Conservation (phyloP, 1,140 invertebrate species). For the Wiebesia pumilae region DNA sequence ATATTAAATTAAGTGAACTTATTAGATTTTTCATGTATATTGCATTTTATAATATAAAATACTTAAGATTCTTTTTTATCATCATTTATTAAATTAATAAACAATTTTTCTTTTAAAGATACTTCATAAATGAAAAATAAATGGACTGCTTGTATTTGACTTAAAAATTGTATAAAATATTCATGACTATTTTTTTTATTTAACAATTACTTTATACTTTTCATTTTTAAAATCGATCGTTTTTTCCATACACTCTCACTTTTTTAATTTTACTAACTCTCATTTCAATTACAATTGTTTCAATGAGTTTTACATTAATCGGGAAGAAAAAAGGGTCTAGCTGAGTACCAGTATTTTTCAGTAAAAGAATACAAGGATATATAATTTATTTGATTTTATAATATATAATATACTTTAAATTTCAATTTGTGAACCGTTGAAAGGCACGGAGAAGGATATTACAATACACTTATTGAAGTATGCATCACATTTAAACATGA, state of each 20-base stretch:
- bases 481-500: slow-evolving; percentile 33
- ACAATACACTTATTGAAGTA: slow-evolving; percentile 59
- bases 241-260: not conserved
- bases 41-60: not conserved
- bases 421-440: slow-evolving; percentile 63
- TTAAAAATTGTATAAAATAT: not conserved
- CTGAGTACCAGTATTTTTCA: slow-evolving; percentile 37
- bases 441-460: slow-evolving; percentile 75
- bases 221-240: slow-evolving; percentile 17
- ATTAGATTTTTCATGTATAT: not conserved
- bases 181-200: slow-evolving; percentile 1
- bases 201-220: slow-evolving; percentile 6
- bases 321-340: slow-evolving; percentile 33
- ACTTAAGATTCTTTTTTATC: no score
- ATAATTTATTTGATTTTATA: slow-evolving; percentile 43
- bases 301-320: slow-evolving; percentile 31
- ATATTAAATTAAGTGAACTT: not conserved
- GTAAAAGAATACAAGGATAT: slow-evolving; percentile 29
- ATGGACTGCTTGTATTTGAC: not conserved
- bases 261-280: not conserved
- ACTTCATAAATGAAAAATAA: not conserved
- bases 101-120: no score
- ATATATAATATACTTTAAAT: slow-evolving; percentile 42
- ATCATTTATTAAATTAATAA: no score
- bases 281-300: slow-evolving; percentile 37